These are phyloP conservation scores for Pristiophorus japonicus DNA, from an alignment of 2,113 vertebrate genomes.

Conservation along the genomic window DNA sequence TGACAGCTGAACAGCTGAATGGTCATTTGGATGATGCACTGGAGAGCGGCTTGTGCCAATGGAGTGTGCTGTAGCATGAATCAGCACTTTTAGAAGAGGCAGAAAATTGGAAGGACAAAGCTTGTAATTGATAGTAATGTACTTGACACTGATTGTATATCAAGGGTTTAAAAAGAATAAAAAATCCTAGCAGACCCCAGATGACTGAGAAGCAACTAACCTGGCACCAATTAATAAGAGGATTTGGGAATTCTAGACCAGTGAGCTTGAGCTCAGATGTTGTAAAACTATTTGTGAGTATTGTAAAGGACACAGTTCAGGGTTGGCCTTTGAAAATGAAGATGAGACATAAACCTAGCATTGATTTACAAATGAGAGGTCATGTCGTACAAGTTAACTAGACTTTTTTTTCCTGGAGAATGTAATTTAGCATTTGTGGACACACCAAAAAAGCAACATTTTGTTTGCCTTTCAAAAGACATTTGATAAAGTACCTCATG, in stretches of 20 bases:
- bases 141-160: not conserved
- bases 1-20: not conserved
- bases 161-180: not conserved
- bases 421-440: not conserved
- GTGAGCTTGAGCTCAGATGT: not conserved
- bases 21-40: not conserved
- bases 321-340: not conserved
- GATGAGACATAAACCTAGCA: not conserved
- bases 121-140: not conserved
- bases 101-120: not conserved
- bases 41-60: not conserved
- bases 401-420: not conserved
- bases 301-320: not conserved
- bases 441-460: not conserved
- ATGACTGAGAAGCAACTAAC: not conserved
- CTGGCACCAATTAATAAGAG: not conserved
- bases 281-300: not conserved
- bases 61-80: not conserved
- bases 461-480: not conserved
- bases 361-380: not conserved
- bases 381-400: not conserved
- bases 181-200: not conserved
- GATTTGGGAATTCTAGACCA: not conserved
- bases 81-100: not conserved
- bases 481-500: not conserved